phyloP scores from a whole-genome alignment of 2,888 invertebrate species.

The Agrochola lychnidis region DNA sequence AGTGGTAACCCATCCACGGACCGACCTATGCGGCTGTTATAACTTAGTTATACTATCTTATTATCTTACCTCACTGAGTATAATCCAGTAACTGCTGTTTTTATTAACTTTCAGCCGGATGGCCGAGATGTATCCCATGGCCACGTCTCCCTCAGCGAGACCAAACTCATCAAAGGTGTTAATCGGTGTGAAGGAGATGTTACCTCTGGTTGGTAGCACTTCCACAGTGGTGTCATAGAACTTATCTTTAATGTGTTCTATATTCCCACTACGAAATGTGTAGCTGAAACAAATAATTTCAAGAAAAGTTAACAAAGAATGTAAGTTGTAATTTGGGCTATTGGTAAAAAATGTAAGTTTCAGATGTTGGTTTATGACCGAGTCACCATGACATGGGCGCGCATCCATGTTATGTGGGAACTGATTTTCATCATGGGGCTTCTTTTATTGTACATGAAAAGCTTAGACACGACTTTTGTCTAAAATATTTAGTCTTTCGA shows the following conservation, averaged over 20 bases:
- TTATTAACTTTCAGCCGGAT: slow-evolving; percentile 95
- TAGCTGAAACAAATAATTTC: slow-evolving; percentile 89
- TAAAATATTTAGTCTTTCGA: not conserved
- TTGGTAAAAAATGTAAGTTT: not conserved
- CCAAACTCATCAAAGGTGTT: slow-evolving; percentile 95
- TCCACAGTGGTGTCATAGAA: slow-evolving; percentile 97
- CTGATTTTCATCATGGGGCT: no score
- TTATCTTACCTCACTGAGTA: slow-evolving; percentile 95
- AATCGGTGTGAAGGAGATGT: slow-evolving; percentile 93
- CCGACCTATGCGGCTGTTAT: not conserved
- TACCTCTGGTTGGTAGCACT: slow-evolving; percentile 90
- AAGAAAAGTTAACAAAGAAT: not conserved
- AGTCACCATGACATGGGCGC: not conserved
- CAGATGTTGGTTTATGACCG: not conserved
- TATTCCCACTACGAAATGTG: slow-evolving; percentile 96
- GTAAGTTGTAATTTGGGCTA: not conserved
- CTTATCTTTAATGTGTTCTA: slow-evolving; percentile 96
- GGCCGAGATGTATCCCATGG: slow-evolving; percentile 92
- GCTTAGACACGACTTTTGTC: no score
- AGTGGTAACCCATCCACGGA: not conserved
- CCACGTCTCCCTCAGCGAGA: slow-evolving; percentile 93
- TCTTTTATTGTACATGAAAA: not conserved
- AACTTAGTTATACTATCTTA: not conserved
- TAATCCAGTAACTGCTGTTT: slow-evolving; percentile 96
- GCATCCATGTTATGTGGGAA: not conserved